Base-by-base conservation (phyloP, 1,140 invertebrate species). In the Ctenoplectra terminalis region DNA sequence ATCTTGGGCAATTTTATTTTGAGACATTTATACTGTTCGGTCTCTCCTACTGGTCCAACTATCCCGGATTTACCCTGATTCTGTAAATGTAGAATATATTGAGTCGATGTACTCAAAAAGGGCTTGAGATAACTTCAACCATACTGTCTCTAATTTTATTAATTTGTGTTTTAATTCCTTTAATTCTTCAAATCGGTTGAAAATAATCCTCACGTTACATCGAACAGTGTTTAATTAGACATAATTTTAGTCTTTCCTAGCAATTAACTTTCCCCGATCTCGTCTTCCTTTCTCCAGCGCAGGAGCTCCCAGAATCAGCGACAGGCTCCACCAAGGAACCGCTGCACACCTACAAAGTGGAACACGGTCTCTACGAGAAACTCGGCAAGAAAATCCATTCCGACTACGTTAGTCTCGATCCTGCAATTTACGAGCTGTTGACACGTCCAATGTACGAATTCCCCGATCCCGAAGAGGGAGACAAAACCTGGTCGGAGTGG, bases 401-500 rank as follows among this genome's bases (percentile, higher is more conserved):
- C 34, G 88, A 91, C 75, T 91, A 92, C 40, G 46, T 26, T 5
- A 83, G 52, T 8, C 40, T 92, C 13, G 77, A 87, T 50, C 15
- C 82, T 9, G 31, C 54, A 5, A 66, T 90, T n/a, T 1, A 66
- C n/a, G 31, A 86, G 11, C 70, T 89, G n/a, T 64, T 92, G 23
- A 82, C 81, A 7, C 61, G 64, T 17, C 40, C 37, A 1, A 79
- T 71, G 67, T 26, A 71, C 43, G 52, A 71, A 37, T 84, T 91
- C 34, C 81, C 85, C 0, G 37, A 52, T 17, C 40, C 54, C 0
- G 29, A 70, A 1, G 50, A 70, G 29, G 48, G 81, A 1, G 83
- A 82, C 26, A 63, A 74, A 9, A 89, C 88, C 20, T 94, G 92
- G 92, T 15, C 77, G 1, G 88, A 92, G 3, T 93, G 91, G 92